These are phyloP conservation scores for Pseudoatta argentina DNA, from an alignment of 1,140 invertebrate genomes.

Conservation along the genomic window DNA sequence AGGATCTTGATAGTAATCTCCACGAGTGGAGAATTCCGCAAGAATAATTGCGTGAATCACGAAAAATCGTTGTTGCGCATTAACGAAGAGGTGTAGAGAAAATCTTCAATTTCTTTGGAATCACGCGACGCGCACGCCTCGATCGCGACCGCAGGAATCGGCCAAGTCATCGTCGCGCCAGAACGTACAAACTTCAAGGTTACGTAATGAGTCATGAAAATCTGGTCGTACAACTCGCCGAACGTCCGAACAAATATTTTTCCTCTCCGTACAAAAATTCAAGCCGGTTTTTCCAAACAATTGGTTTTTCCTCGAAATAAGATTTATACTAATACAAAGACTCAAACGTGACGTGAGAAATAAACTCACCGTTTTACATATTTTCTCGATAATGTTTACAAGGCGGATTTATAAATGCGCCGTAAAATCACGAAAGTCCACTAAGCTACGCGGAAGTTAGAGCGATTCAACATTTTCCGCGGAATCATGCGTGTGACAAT, in stretches of 20 bases:
- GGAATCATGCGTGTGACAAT: slow-evolving; percentile 47
- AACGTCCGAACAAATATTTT: slow-evolving; percentile 53
- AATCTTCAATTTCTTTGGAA: slow-evolving; percentile 69
- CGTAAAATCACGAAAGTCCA: background rate
- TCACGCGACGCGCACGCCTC: slow-evolving; percentile 28
- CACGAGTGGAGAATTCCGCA: background rate
- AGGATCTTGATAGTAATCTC: background rate
- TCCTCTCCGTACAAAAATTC: slow-evolving; percentile 52
- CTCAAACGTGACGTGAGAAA: background rate
- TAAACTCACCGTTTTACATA: background rate
- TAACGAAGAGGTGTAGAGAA: slow-evolving; percentile 14
- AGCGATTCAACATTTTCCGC: slow-evolving; percentile 49
- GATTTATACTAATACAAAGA: background rate
- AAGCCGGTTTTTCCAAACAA: background rate
- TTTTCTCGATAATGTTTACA: background rate
- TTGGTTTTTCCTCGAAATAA: background rate
- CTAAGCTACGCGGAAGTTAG: slow-evolving; percentile 17
- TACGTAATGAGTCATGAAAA: slow-evolving; percentile 79
- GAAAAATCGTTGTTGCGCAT: slow-evolving; percentile 42
- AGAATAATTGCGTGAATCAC: slow-evolving; percentile 39
- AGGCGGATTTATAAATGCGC: background rate
- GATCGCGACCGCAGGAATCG: slow-evolving; percentile 60
- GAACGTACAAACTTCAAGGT: slow-evolving; percentile 80
- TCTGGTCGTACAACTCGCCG: slow-evolving; percentile 68
- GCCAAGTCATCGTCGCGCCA: slow-evolving; percentile 77